Evolutionary conservation across 1,140 invertebrate genomes (phyloP), one percentile per base, ranked within the genome.

Genomic region (Marisa cornuarietis): DNA sequence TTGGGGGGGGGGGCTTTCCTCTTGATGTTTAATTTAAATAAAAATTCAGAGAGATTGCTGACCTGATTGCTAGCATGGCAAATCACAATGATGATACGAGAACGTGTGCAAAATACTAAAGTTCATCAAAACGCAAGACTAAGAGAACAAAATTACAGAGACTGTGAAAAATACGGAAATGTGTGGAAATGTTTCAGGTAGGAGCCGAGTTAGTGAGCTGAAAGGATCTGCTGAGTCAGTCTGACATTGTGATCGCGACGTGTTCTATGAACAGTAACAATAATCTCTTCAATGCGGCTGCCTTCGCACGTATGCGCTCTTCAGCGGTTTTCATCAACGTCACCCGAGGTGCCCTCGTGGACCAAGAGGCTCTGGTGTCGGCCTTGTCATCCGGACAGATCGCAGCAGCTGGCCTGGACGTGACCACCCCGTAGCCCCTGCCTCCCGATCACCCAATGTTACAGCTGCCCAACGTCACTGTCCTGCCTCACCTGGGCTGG

Each of bases 401-500:
- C 71, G 91, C 93, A 86, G 96, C 94, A 14, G 97, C 97, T 26
- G 97, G 97, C 0, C 91, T 99, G 24, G 98, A 99, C 92, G 97
- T 98, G 0, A 98, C 95, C 84, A 94, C 94, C 49, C 97, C 97
- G 0, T 97, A 99, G 91, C 98, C 97, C 8, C 91, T 99, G n/a
- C 95, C 96, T 14, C 86, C 94, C 0, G 94, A 96, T 87, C 94
- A 94, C 92, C 94, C 95, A 68, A 92, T 99, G 13, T 92, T 96
- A 7, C 93, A 93, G 79, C 88, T 98, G 22, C 91, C 94, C 66
- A 99, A 99, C 91, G 95, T 94, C 89, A 95, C 98, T 18, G 90
- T 99, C 62, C 88, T 98, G 73, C 97, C 97, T 8, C 97, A 99
- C 88, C 97, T 99, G 86, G 97, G 96, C n/a, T 98, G 96, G 92